A percentile compares a stretch with the other conserved stretches of the same genome.
These are phyloP conservation scores for Oxystoma pomonae DNA, from an alignment of 2,888 invertebrate genomes.

Conservation along the genomic window DNA sequence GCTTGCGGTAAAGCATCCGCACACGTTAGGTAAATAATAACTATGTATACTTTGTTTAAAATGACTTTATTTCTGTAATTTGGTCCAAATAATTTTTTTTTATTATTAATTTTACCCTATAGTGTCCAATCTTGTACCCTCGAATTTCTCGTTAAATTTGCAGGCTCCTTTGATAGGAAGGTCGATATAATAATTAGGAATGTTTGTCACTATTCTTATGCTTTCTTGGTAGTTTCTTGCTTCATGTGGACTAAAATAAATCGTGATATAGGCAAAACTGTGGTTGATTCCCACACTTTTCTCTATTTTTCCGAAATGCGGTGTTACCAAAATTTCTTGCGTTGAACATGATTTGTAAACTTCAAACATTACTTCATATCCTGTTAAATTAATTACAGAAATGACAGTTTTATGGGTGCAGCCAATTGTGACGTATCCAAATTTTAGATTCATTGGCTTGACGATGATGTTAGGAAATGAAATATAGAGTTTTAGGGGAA, in stretches of 20 bases:
- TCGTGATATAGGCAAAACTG: slow-evolving; percentile 29
- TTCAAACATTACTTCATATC: slow-evolving; percentile 29
- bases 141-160: slow-evolving; percentile 34
- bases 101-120: slow-evolving; percentile 21
- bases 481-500: slow-evolving; percentile 29
- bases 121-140: slow-evolving; percentile 5
- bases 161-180: slow-evolving; percentile 32
- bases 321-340: slow-evolving; percentile 28
- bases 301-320: slow-evolving; percentile 30
- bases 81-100: too few relatives aligned
- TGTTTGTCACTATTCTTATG: slow-evolving; percentile 32
- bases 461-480: slow-evolving; percentile 33
- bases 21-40: too few relatives aligned
- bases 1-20: too few relatives aligned
- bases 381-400: slow-evolving; percentile 33
- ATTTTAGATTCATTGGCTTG: slow-evolving; percentile 28
- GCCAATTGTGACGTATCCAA: slow-evolving; percentile 29
- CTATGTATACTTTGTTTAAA: too few relatives aligned
- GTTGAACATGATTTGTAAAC: slow-evolving; percentile 27
- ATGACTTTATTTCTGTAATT: too few relatives aligned
- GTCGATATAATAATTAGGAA: slow-evolving; percentile 35
- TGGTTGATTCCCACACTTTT: slow-evolving; percentile 29
- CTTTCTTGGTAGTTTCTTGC: slow-evolving; percentile 30
- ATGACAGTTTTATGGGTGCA: slow-evolving; percentile 29
- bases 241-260: slow-evolving; percentile 36